A percentile compares a stretch with the other conserved stretches of the same genome.
Evolutionary conservation across 2,113 vertebrate species (phyloP).

Genomic region (Smithornis capensis): DNA sequence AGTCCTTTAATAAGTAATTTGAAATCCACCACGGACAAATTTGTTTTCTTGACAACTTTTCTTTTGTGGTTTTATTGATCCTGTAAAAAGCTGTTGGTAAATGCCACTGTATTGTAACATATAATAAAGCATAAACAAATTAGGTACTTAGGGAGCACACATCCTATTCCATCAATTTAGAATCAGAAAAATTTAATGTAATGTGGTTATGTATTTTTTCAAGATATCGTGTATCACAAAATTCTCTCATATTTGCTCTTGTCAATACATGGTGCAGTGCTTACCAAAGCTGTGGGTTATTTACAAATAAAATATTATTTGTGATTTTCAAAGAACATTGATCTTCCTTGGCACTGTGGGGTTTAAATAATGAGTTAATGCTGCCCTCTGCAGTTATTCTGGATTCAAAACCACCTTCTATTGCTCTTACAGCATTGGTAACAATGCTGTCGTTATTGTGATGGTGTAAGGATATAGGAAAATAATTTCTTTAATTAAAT

Average conservation of each 20-base stretch:
- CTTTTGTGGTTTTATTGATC: not conserved
- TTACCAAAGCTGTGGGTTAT: not conserved
- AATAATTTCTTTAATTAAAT: not conserved
- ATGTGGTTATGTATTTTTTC: not conserved
- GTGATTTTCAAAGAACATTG: not conserved
- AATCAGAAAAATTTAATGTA: not conserved
- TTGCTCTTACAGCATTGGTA: not conserved
- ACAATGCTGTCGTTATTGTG: not conserved
- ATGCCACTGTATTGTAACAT: not conserved
- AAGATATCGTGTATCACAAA: not conserved
- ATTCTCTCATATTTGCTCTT: not conserved
- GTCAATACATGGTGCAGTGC: not conserved
- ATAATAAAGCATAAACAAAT: not conserved
- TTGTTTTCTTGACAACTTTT: not conserved
- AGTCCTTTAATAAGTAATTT: not conserved
- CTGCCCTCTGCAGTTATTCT: slow-evolving; percentile 53
- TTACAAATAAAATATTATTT: not conserved
- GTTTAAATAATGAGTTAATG: not conserved
- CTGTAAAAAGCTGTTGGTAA: not conserved
- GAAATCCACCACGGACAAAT: not conserved
- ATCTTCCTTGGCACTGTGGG: not conserved
- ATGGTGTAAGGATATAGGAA: not conserved
- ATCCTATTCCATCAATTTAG: not conserved
- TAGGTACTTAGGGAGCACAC: not conserved
- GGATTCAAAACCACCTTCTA: not conserved